Percentiles rank a stretch among this genome's conserved stretches.
These are phyloP conservation scores for Pyrochroa serraticornis DNA, from an alignment of 2,888 invertebrate species.

Conservation along the genomic window DNA sequence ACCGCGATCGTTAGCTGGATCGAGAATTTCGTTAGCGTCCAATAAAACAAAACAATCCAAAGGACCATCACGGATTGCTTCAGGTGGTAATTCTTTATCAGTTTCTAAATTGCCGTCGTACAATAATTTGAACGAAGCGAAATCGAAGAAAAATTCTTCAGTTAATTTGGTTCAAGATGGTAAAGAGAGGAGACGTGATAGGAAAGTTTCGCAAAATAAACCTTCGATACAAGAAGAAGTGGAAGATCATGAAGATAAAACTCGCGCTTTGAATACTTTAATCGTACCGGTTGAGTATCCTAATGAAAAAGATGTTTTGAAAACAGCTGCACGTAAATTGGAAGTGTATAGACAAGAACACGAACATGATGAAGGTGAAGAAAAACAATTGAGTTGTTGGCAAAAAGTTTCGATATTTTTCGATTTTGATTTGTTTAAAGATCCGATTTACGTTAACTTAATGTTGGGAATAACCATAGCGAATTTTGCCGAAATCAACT, in stretches of 20 bases:
- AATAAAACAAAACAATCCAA: conserved; percentile 47
- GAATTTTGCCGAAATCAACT: conserved; percentile 74
- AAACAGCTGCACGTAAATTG: conserved; percentile 63
- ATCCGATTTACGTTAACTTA: conserved; percentile 71
- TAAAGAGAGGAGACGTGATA: conserved; percentile 36
- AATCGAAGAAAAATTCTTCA: conserved; percentile 30
- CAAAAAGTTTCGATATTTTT: conserved; percentile 70
- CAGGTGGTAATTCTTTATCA: conserved; percentile 45
- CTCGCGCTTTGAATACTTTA: neutral
- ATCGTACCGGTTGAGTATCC: conserved; percentile 21
- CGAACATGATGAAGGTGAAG: conserved; percentile 26
- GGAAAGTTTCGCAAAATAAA: conserved; percentile 38
- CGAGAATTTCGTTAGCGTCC: conserved; percentile 56
- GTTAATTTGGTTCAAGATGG: conserved; percentile 29
- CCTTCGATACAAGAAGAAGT: conserved; percentile 41
- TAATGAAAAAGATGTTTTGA: conserved; percentile 64
- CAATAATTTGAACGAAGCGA: conserved; percentile 43
- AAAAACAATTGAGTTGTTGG: conserved; percentile 56
- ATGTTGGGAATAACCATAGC: conserved; percentile 75
- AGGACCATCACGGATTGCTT: conserved; percentile 30
- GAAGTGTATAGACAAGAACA: conserved; percentile 56
- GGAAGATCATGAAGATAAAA: conserved; percentile 33
- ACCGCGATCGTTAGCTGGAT: conserved; percentile 49
- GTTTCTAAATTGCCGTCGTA: conserved; percentile 57
- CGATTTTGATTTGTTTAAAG: conserved; percentile 72